Evolutionary conservation across 2,113 vertebrate genomes (phyloP), one percentile per base, ranked within the genome.

Genomic region (Pyxicephalus adspersus): DNA sequence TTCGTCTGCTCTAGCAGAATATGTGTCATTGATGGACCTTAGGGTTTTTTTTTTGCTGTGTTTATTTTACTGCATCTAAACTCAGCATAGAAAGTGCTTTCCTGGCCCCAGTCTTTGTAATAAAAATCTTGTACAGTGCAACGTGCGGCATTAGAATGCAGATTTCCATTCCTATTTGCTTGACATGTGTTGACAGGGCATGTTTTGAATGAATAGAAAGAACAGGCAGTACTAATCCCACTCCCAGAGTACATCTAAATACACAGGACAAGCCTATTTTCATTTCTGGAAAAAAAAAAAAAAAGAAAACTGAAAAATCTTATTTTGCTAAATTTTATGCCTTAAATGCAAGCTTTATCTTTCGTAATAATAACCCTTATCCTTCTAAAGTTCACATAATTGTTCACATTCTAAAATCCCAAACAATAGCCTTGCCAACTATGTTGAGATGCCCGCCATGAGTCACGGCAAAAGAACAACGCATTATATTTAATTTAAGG

Each of bases 341-440:
- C 64, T 54, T 65, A 64, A 74, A 73, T 74, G 45, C 20, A 81
- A 73, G 68, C 68, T 38, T 81, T 81, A 81, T 80, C 66, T 64
- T 25, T 60, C 4, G 51, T 72, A 72, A 81, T 74, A 74, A 81
- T 64, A 72, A 61, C 57, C 68, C 68, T 64, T 13, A 28, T 74
- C 28, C 79, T 65, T 23, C 70, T 26, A 72, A 64, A 74, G 79
- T 81, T 81, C 79, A 73, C 79, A 57, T 81, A 73, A 81, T 81
- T 74, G 79, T 74, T 81, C 68, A 25, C 60, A 38, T 81, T 74
- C 63, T 29, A 74, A 65, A 65, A 64, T 34, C 79, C 26, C 29
- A 45, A 81, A 81, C 68, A 81, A 81, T 72, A 20, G 50, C 57
- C 23, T 22, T 74, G 79, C 79, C 79, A 64, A 64, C 25, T 25